A percentile compares a stretch with the other conserved stretches of the same genome.
Evolutionary conservation across 2,797 vertebrate genomes (phyloP).

Genomic region (Pantherophis alleghaniensis): DNA sequence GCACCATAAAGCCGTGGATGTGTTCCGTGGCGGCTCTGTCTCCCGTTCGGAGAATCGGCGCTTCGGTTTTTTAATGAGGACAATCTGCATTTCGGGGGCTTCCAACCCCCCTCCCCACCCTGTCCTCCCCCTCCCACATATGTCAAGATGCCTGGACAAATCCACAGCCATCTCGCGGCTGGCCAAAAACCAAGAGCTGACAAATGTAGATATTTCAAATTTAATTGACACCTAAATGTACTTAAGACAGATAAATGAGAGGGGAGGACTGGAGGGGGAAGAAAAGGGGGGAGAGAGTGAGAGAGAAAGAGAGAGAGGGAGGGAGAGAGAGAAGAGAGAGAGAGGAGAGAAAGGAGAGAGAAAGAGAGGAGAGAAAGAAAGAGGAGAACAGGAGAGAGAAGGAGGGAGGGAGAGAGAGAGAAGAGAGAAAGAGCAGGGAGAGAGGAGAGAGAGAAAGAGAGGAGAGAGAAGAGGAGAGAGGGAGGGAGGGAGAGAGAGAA

Average conservation of each 20-base stretch:
- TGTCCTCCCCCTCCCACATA: conserved; percentile 71
- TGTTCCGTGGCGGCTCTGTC: conserved; percentile 76
- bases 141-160: conserved; percentile 92
- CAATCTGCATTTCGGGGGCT: conserved; percentile 82
- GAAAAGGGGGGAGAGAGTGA: background rate
- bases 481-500: too few relatives aligned
- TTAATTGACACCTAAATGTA: conserved; percentile 98
- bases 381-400: too few relatives aligned
- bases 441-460: too few relatives aligned
- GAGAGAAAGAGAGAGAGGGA: too few relatives aligned
- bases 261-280: background rate
- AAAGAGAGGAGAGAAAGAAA: too few relatives aligned
- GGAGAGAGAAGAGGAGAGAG: too few relatives aligned
- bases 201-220: conserved; percentile 99
- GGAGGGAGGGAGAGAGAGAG: too few relatives aligned
- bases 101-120: conserved; percentile 64
- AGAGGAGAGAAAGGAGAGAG: too few relatives aligned
- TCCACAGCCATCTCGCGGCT: conserved; percentile 85
- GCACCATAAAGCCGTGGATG: conserved; percentile 72
- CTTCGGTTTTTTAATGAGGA: conserved; percentile 92
- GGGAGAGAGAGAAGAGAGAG: too few relatives aligned
- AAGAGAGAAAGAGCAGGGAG: too few relatives aligned
- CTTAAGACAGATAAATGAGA: conserved; percentile 78
- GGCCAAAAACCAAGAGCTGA: conserved; percentile 94
- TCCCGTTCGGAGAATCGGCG: conserved; percentile 77